Conservation (phyloP, 2,888 invertebrate species). For the Ochropleura leucogaster region DNA sequence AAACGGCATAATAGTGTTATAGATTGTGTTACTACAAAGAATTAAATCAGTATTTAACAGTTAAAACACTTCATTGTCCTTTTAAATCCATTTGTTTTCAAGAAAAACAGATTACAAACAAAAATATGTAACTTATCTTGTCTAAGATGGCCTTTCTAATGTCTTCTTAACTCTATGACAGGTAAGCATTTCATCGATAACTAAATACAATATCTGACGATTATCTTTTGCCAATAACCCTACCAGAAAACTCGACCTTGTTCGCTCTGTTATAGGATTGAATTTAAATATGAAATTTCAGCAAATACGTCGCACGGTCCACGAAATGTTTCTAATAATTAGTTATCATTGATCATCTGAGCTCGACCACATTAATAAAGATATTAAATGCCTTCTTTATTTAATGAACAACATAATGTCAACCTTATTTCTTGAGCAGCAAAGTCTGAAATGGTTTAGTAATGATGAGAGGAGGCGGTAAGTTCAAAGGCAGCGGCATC, state of each 20-base stretch:
- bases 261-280: rapidly evolving
- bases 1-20: slow-evolving; percentile 10
- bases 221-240: slow-evolving; percentile 79
- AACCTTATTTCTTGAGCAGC: background rate
- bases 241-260: slow-evolving; percentile 44
- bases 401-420: slow-evolving; percentile 22
- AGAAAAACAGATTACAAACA: slow-evolving; percentile 23
- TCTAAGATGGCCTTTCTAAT: slow-evolving; percentile 58
- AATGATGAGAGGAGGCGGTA: slow-evolving; percentile 72
- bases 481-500: slow-evolving; percentile 83
- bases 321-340: slow-evolving; percentile 69
- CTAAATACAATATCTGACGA: slow-evolving; percentile 88
- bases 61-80: slow-evolving; percentile 15
- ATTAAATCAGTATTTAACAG: slow-evolving; percentile 27
- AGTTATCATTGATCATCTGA: slow-evolving; percentile 70
- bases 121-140: slow-evolving; percentile 25
- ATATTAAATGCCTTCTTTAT: slow-evolving; percentile 68
- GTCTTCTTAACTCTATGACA: slow-evolving; percentile 65
- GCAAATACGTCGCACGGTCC: slow-evolving; percentile 57
- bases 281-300: slow-evolving; percentile 35
- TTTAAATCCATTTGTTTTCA: slow-evolving; percentile 37
- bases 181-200: slow-evolving; percentile 81
- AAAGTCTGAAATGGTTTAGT: slow-evolving; percentile 43
- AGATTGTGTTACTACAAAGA: slow-evolving; percentile 5
- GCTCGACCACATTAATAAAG: slow-evolving; percentile 71